phyloP scores from a whole-genome alignment of 2,888 invertebrate genomes.

The Acanthosepion esculentum region DNA sequence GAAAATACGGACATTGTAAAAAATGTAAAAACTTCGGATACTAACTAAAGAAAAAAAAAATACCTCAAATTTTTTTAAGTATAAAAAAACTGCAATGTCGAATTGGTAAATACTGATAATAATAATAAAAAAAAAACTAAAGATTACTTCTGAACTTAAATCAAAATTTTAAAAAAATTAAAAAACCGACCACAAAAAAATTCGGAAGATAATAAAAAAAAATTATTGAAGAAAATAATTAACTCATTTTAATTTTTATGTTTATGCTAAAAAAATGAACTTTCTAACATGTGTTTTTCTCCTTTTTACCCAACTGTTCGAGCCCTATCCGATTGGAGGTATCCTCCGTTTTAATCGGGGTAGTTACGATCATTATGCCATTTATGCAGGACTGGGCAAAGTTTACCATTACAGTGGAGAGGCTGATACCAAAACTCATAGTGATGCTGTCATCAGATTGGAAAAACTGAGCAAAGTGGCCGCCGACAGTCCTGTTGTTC shows the following conservation, averaged over 20 bases:
- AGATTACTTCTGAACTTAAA: background rate
- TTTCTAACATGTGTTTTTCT: conserved; percentile 4
- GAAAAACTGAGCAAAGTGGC: background rate
- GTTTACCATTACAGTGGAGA: conserved; percentile 42
- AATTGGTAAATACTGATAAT: too few species aligned
- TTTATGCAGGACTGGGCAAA: background rate
- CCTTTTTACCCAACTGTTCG: background rate
- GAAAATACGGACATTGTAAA: too few species aligned
- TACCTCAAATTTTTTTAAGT: too few species aligned
- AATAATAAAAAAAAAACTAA: background rate
- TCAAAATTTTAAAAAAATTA: background rate
- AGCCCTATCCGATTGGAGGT: background rate
- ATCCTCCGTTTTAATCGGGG: conserved; percentile 41
- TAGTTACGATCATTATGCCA: conserved; percentile 39
- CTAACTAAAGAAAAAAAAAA: too few species aligned
- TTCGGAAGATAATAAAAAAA: background rate
- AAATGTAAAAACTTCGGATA: too few species aligned
- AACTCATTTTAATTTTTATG: too few species aligned
- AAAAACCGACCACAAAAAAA: background rate
- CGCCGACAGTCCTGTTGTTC: background rate
- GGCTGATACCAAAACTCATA: background rate
- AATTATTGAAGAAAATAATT: too few species aligned
- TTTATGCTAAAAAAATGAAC: background rate
- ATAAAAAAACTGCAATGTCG: too few species aligned
- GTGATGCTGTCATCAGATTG: background rate